Conservation (phyloP, 2,113 vertebrate genomes). For the Paedocypris sp. region DNA sequence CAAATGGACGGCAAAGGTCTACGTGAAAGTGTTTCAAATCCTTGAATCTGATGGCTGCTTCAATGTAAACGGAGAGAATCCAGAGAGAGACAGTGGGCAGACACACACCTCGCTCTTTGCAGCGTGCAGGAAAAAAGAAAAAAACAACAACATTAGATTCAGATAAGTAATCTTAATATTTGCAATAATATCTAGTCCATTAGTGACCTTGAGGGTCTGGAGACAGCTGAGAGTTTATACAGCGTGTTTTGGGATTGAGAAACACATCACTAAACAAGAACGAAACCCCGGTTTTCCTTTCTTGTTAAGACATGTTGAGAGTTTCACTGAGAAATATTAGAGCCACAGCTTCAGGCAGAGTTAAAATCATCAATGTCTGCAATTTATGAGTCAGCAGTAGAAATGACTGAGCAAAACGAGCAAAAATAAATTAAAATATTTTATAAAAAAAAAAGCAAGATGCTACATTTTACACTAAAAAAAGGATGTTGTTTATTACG, state of each 20-base stretch:
- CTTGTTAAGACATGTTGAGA: neutral
- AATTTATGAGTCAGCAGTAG: neutral
- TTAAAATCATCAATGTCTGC: no score
- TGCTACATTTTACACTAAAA: no score
- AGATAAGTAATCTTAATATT: neutral
- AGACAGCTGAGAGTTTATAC: neutral
- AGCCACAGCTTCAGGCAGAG: no score
- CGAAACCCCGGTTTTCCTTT: neutral
- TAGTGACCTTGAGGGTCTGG: neutral
- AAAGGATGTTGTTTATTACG: no score
- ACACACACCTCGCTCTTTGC: slow-evolving; percentile 96
- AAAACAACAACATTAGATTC: no score
- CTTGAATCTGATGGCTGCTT: slow-evolving; percentile 98
- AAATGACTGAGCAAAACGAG: no score
- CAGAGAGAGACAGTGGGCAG: slow-evolving; percentile 94
- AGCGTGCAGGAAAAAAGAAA: slow-evolving; percentile 22
- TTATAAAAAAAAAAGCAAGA: no score
- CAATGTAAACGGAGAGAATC: slow-evolving; percentile 98
- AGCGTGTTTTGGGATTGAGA: neutral
- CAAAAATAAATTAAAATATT: no score
- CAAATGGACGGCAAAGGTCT: slow-evolving; percentile 93
- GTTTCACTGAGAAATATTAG: no score
- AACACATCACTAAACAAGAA: neutral
- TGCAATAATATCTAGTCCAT: neutral
- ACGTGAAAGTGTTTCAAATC: slow-evolving; percentile 98